Evolutionary conservation across 2,797 vertebrate species (phyloP), one percentile per base, ranked within the genome.

Genomic region (Schizopygopsis pylzovi): DNA sequence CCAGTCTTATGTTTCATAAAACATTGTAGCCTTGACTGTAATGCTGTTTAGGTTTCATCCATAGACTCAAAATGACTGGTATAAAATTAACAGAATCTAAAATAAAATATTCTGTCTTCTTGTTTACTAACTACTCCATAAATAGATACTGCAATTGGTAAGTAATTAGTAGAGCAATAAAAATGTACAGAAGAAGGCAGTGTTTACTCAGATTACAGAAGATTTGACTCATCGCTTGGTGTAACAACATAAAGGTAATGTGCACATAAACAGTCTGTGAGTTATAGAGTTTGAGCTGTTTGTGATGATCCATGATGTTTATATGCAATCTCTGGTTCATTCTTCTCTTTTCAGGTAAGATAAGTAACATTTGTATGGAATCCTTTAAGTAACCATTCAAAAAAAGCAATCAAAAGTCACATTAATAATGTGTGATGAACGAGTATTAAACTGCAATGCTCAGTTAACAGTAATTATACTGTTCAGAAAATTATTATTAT

Each of bases 311-410:
- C 4, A 1, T n/a, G 33, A 56, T 77, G 75, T 56, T 77, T 77
- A 18, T 77, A 20, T 56, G 0, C 18, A 56, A 18, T 41, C 0
- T 39, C 75, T 77, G 49, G 33, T 22, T 56, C 33, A 56, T 77
- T 77, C 49, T 56, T 77, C 20, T 54, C 28, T 56, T 77, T n/a
- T 77, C 49, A 77, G 49, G 28, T 56, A 39, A 77, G 33, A 4
- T 56, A 11, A 20, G 2, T 15, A 18, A 39, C 20, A 22, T 77
- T 39, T 16, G 7, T 28, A 33, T 28, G 61, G 25, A 65, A 16
- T 65, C 13, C 13, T n/a, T 56, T 77, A 18, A 52, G 72, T 20
- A 52, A 52, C 13, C 6, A 15, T 47, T 72, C 12, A 12, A 25
- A 72, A 43, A 20, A 49, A 11, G 1, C 47, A 6, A 47, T n/a